phyloP scores from a whole-genome alignment of 2,113 vertebrate species.

The Brachirus orientalis region DNA sequence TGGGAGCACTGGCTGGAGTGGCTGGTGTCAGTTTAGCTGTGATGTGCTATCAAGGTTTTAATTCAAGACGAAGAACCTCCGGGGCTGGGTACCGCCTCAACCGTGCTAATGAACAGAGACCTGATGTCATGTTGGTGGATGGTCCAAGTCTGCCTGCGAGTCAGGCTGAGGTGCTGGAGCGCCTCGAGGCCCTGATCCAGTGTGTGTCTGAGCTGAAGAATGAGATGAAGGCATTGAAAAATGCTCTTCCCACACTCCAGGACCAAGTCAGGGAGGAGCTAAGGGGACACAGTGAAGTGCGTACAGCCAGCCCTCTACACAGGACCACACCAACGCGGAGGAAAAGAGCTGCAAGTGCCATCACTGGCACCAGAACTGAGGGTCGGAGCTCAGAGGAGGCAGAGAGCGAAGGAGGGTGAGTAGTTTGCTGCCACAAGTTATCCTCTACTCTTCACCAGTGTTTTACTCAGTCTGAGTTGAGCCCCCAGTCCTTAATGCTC shows the following conservation, averaged over 20 bases:
- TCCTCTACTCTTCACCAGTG: neutral
- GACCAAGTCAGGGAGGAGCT: conserved; percentile 87
- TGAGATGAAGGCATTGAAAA: conserved; percentile 89
- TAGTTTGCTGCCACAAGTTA: conserved; percentile 14
- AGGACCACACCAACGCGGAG: conserved; percentile 79
- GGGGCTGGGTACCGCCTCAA: conserved; percentile 36
- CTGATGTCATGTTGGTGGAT: conserved; percentile 51
- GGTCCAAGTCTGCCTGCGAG: conserved; percentile 66
- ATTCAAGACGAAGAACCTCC: conserved; percentile 21
- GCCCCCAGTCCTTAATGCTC: neutral
- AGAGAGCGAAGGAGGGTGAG: conserved; percentile 98
- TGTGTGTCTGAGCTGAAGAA: conserved; percentile 91
- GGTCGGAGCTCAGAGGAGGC: conserved; percentile 93
- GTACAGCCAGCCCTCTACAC: conserved; percentile 81
- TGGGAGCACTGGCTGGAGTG: conserved; percentile 89
- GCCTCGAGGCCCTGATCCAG: conserved; percentile 86
- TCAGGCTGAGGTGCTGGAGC: conserved; percentile 89
- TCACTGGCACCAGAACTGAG: conserved; percentile 57
- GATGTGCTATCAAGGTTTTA: conserved; percentile 82
- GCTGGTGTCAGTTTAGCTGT: conserved; percentile 88
- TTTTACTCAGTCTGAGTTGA: neutral
- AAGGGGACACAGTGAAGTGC: conserved; percentile 64
- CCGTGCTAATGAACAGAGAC: conserved; percentile 36
- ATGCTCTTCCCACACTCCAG: conserved; percentile 86
- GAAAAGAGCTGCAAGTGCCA: conserved; percentile 74